Base-by-base conservation (phyloP, 92 coral and sea anemone species). In the Meandrina meandrites region DNA sequence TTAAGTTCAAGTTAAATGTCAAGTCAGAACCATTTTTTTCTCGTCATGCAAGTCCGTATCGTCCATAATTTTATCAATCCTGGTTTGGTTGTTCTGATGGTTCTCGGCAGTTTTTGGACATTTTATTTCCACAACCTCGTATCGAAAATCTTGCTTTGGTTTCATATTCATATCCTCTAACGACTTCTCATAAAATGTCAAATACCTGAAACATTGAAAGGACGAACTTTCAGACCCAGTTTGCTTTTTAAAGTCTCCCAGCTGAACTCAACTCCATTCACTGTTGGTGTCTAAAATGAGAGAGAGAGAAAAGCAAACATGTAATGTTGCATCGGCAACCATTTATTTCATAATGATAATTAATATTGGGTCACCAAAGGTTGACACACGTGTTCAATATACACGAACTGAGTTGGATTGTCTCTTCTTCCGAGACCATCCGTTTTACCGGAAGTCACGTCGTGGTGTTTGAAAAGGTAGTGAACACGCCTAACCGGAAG, bases 241-340 rank as follows among this genome's bases (percentile, higher is more conserved):
- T 82, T 82, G 32, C 47, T 30, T 82, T 68, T 82, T 27, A 82
- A 19, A 34, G 56, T 35, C 68, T 69, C 78, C 86, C 78, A 82
- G 34, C 86, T 82, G 86, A 82, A 82, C 78, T 82, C 86, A 30
- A 82, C 66, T 82, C 78, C 86, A 70, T 82, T 69, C 47, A 82
- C 86, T 48, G 78, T 68, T 50, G 86, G 86, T 82, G 34, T 82
- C 86, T 82, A 31, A n/a, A 51, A 69, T 82, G 21, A 10, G 9
- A 69, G 27, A 73, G 48, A 47, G 5, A n/a, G 34, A 12, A 8
- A 60, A 47, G 5, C 30, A 82, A n/a, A 28, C 19, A 21, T 4
- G 13, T 8, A 30, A 60, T 60, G 68, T 24, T 60, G 8, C 14
- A 22, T 1, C 6, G 31, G 30, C 9, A 60, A 60, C 68, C 30